Base-by-base conservation (phyloP, 2,797 vertebrate genomes). In the Propithecus deckenii region DNA sequence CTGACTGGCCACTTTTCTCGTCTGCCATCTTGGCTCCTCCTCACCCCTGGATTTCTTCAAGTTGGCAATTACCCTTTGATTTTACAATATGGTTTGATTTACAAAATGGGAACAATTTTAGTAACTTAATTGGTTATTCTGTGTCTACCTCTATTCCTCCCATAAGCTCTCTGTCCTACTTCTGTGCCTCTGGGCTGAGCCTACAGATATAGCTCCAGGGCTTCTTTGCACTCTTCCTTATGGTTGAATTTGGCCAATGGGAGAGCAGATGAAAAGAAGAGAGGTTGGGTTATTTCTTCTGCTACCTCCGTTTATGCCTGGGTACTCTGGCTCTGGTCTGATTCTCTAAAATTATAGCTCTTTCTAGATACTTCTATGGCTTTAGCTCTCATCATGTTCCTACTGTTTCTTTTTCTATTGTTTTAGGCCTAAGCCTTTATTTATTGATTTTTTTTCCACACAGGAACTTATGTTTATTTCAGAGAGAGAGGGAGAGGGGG, bases 391-490 rank as follows among this genome's bases (percentile, higher is more conserved):
- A 35, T 57, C 48, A 81, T 46, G 4, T 35, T 93, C 8, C 15
- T 93, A 6, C 0, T 41, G 1, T 69, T 72, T 80, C 22, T n/a
- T 95, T 57, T 32, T 23, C 35, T 86, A 25, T 5, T 35, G 9
- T 59, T 90, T 95, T 74, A 93, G 52, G 22, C 28, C 57, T 55
- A 43, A 32, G 25, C 6, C 30, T 35, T 79, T 55, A 65, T 81
- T 63, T 69, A 15, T 25, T 25, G n/a, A 55, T 32, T 17, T 12
- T 28, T 50, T 11, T 2, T 99, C 98, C 86, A 99, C 99, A 99
- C 99, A 99, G 99, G 99, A 99, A 99, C 98, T 74, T 67, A 76
- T 98, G 99, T 99, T 99, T 99, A 99, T 99, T 99, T 99, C 98
- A 99, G 99, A 99, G 99, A 99, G 99, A 35, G 43, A 57, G 7